Evolutionary conservation across 2,113 vertebrate species (phyloP), one percentile per base, ranked within the genome.

Genomic region (Sterrhoptilus dennistouni): DNA sequence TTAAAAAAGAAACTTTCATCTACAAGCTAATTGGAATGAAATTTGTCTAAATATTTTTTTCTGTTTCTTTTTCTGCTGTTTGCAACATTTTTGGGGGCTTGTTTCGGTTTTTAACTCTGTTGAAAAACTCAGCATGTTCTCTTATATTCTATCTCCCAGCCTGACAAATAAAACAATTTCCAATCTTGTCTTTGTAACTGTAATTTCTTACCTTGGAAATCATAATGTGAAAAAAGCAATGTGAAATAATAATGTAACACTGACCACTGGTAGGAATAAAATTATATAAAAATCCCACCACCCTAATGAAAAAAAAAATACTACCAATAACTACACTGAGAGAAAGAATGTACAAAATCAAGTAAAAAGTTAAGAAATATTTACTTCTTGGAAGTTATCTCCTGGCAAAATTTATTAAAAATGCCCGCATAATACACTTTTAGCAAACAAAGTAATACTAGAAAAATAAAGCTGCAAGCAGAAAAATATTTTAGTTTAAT

Each of bases 1-100:
- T 94, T 85, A 9, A 88, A 95, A 93, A 95, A 81, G 25, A 86
- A 95, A 88, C 59, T 50, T 90, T 86, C 63, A 95, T 80, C 71
- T 74, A 61, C 35, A 90, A 94, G 42, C 59, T 91, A 95, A 93
- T 63, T 93, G 69, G 79, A 88, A 91, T 77, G 21, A 91, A 90
- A 95, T 96, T 93, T 94, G 63, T 93, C 71, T 96, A 95, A 90
- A 53, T 72, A 65, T 2, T 50, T 80, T 80, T 89, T 76, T 68
- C 23, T 33, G 25, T n/a, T 71, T 71, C 13, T 83, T 79, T 69
- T 53, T 74, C 53, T 50, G 27, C 20, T 79, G 6, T 66, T 93
- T 70, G 75, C 28, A 83, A 59, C 74, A 40, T 70, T 68, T 76
- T 91, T 5, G 24, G 29, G 3, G 35, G 74, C 76, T 84, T 1